phyloP scores from a whole-genome alignment of 2,888 invertebrate genomes.

The Gari tellinella region DNA sequence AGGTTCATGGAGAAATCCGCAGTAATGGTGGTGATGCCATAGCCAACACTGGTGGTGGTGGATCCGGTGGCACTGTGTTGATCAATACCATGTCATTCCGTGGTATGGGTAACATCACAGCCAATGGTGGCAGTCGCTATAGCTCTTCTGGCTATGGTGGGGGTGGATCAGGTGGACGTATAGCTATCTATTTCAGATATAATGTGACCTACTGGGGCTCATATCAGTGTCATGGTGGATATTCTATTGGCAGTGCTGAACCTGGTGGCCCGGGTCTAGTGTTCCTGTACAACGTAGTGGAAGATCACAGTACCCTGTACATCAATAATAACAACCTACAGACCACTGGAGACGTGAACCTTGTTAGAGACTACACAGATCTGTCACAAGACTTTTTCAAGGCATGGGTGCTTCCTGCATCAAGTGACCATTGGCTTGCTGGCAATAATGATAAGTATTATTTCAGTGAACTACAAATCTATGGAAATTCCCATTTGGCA shows the following conservation, averaged over 20 bases:
- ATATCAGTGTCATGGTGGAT: slow-evolving; percentile 71
- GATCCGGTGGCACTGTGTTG: slow-evolving; percentile 72
- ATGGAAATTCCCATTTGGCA: slow-evolving; percentile 76
- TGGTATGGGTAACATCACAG: slow-evolving; percentile 72
- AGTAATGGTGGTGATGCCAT: slow-evolving; percentile 67
- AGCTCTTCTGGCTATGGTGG: slow-evolving; percentile 63
- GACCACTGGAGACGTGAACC: slow-evolving; percentile 43
- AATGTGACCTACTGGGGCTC: slow-evolving; percentile 74
- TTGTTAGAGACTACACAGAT: slow-evolving; percentile 65
- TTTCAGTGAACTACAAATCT: slow-evolving; percentile 74
- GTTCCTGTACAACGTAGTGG: slow-evolving; percentile 68
- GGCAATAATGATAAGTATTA: slow-evolving; percentile 60
- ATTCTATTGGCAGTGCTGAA: slow-evolving; percentile 46
- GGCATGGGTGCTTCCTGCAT: slow-evolving; percentile 73
- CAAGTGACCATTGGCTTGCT: slow-evolving; percentile 68
- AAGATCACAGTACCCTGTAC: slow-evolving; percentile 70
- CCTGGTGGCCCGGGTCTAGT: slow-evolving; percentile 76
- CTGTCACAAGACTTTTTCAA: slow-evolving; percentile 71
- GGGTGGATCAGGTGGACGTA: slow-evolving; percentile 73
- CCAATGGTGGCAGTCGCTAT: slow-evolving; percentile 70
- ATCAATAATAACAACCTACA: slow-evolving; percentile 66
- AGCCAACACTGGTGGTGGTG: slow-evolving; percentile 65
- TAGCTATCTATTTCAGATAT: slow-evolving; percentile 69
- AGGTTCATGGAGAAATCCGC: slow-evolving; percentile 70
- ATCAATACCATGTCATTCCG: slow-evolving; percentile 61